phyloP scores from a whole-genome alignment of 1,140 invertebrate genomes.

The Drosophila auraria region DNA sequence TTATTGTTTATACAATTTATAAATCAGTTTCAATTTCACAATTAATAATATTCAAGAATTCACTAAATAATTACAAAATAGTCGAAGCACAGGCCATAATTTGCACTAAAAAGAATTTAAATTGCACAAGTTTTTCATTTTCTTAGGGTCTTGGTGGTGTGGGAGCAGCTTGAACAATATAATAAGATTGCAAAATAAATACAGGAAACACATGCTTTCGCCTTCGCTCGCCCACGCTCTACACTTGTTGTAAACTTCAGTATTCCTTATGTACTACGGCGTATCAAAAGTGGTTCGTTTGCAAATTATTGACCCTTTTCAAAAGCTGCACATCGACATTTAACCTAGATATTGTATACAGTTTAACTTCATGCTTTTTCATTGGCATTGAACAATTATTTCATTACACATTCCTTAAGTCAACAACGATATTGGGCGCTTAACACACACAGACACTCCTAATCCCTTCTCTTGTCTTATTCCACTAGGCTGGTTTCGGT shows the following conservation, averaged over 20 bases:
- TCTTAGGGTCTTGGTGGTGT: conserved; percentile 20
- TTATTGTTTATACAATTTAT: conserved; percentile 62
- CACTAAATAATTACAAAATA: conserved; percentile 68
- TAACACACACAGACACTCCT: conserved; percentile 32
- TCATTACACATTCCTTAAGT: conserved; percentile 68
- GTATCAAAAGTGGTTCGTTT: conserved; percentile 72
- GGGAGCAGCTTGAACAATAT: conserved; percentile 55
- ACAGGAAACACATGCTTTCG: conserved; percentile 47
- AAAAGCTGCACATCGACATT: conserved; percentile 64
- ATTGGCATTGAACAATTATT: conserved; percentile 68
- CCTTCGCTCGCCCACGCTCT: conserved; percentile 33
- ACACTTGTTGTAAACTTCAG: conserved; percentile 39
- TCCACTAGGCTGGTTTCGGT: conserved; percentile 49
- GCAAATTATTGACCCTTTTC: conserved; percentile 38
- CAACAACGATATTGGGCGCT: conserved; percentile 60
- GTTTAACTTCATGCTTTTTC: conserved; percentile 56
- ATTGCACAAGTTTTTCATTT: conserved; percentile 64
- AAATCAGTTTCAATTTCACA: conserved; percentile 67
- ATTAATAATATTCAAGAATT: conserved; percentile 72
- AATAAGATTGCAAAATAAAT: conserved; percentile 67
- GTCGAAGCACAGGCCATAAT: conserved; percentile 57
- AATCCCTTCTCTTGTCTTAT: conserved; percentile 49
- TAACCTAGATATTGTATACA: conserved; percentile 64
- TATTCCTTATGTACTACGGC: conserved; percentile 50
- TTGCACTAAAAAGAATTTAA: conserved; percentile 59